These are phyloP conservation scores for Gymnodraco acuticeps DNA, from an alignment of 2,797 vertebrate species.

Conservation along the genomic window DNA sequence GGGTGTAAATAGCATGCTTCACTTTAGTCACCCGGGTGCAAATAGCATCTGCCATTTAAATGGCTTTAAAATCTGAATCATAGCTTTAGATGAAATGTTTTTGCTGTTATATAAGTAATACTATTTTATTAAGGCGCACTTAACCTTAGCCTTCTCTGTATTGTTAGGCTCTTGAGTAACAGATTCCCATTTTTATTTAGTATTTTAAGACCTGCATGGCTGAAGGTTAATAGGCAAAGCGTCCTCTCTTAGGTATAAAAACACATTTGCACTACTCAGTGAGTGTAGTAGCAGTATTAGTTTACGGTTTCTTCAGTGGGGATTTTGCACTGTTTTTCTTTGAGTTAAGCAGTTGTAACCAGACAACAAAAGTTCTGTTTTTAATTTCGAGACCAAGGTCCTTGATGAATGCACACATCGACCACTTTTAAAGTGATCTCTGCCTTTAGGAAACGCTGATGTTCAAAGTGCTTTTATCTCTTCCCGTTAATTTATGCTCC, in stretches of 20 bases:
- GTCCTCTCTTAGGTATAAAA: not conserved
- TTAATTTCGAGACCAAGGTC: not conserved
- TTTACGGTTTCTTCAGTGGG: too few species aligned
- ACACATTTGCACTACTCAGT: too few species aligned
- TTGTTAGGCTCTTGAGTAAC: not conserved
- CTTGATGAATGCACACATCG: not conserved
- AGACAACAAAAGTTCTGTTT: too few species aligned
- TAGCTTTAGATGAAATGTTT: not conserved
- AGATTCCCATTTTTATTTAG: not conserved
- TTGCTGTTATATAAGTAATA: too few species aligned
- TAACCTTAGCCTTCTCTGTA: slow-evolving; percentile 1
- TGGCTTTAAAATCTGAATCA: not conserved
- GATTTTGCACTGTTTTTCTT: too few species aligned
- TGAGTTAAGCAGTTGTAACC: too few species aligned
- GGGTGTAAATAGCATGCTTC: too few species aligned
- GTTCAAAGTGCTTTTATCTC: not conserved
- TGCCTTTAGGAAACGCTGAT: not conserved
- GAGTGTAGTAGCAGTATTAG: too few species aligned
- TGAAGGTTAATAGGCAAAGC: not conserved
- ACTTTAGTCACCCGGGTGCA: too few species aligned
- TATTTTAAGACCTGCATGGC: not conserved
- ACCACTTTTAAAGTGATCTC: not conserved
- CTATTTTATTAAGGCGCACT: not conserved
- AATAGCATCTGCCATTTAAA: too few species aligned
- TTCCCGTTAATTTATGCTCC: not conserved